Base-by-base conservation (phyloP, 1,140 invertebrate genomes). In the Bombus superbus region DNA sequence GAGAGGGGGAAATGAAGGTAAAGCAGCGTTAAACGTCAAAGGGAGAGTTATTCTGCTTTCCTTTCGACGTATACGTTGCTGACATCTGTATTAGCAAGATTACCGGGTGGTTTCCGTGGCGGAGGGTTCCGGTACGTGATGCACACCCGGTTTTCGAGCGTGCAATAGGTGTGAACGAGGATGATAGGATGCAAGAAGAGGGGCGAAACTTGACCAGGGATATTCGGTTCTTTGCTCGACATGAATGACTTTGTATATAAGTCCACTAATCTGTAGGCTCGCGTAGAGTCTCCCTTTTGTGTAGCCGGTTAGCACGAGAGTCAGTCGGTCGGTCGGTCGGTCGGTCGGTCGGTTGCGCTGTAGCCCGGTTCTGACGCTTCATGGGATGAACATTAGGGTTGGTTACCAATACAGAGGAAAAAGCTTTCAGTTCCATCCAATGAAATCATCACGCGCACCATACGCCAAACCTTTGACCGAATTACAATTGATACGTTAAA, bases 191-290 rank as follows among this genome's bases (percentile, higher is more conserved):
- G 73, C 42, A 62, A 62, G 38, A 57, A 83, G 71, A 35, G 77
- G 62, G 78, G 57, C 32, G 71, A 59, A 64, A 62, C n/a, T 38
- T 69, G 66, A 73, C 66, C 38, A 32, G 85, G 62, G 66, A 75
- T 69, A 76, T 81, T 79, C 71, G 82, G 80, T 62, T 83, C 85
- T 85, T 87, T 69, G 62, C 81, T 62, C 86, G 69, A 42, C 47
- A 53, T 86, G 87, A 92, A 91, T 89, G 91, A 93, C 91, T 90
- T 93, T 93, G 91, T 94, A 86, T 94, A 89, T 85, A 87, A 93
- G 90, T 91, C 92, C 92, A 91, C 93, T 94, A 94, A 94, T 94
- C 92, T 91, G 92, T 93, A 91, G 91, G 92, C 92, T 92, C 88
- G 91, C 89, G 92, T 91, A 93, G 92, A 92, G 91, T 90, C 79